Percentiles rank a stretch among this genome's conserved stretches.
Conservation (phyloP, 2,797 vertebrate genomes). For the Myotis pilosus region DNA sequence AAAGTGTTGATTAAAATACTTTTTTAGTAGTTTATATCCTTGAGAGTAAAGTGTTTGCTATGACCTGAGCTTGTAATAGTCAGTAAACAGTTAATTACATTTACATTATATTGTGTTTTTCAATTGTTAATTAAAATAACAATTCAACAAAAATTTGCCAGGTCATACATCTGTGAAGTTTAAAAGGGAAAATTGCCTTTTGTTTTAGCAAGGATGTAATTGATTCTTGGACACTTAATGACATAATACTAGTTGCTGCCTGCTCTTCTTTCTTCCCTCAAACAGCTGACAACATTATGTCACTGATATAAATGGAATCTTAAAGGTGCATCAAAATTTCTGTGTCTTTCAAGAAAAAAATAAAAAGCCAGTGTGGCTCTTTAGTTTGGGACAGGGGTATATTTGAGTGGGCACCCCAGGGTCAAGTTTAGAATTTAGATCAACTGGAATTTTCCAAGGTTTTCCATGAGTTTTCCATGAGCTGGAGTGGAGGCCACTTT, state of each 20-base stretch:
- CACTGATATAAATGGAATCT: constrained; percentile 76
- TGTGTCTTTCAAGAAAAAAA: background rate
- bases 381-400: constrained; percentile 18
- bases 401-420: background rate
- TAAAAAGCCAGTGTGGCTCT: background rate
- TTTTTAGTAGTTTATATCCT: constrained; percentile 67
- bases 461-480: background rate
- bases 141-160: constrained; percentile 77
- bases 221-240: constrained; percentile 78
- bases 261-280: constrained; percentile 69
- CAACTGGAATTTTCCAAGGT: background rate
- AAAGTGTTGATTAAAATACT: constrained; percentile 78
- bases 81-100: constrained; percentile 81
- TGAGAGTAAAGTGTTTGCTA: constrained; percentile 62
- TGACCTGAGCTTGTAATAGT: constrained; percentile 67
- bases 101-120: constrained; percentile 74
- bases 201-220: constrained; percentile 80
- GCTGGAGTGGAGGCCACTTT: background rate
- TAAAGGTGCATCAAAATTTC: constrained; percentile 69
- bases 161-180: constrained; percentile 74
- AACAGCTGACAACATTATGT: constrained; percentile 75
- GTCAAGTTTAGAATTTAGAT: background rate
- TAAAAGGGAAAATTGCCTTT: constrained; percentile 81
- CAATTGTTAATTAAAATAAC: constrained; percentile 81
- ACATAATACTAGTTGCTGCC: constrained; percentile 67